Base-by-base conservation (phyloP, 2,797 vertebrate species). In the Chrysocyon brachyurus region DNA sequence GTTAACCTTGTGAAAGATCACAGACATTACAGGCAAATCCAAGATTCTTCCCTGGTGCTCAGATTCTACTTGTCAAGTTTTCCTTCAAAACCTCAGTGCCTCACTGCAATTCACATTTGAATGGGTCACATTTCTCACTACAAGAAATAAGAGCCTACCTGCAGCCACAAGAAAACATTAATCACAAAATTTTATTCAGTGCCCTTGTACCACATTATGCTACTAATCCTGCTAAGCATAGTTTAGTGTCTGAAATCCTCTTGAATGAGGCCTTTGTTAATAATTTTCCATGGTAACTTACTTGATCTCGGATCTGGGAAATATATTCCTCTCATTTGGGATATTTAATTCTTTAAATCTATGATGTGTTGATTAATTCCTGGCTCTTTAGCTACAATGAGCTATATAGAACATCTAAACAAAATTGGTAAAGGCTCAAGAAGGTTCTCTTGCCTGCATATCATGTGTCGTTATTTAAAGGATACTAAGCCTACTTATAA, bases 211-310 rank as follows among this genome's bases (percentile, higher is more conserved):
- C 66, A 56, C 36, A 86, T 77, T 91, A 61, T 49, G 7, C 40
- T 72, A 31, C 81, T 93, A 96, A 93, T 90, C 31, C 52, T 72
- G 33, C 54, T 90, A 87, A 81, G 49, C 31, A 54, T 85, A 93
- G 26, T 54, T 92, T 85, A 96, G 54, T 72, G 72, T 56, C 81
- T 97, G 66, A 90, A 96, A 97, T 97, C 40, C 81, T 95, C 63
- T 75, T 92, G 77, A 94, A 87, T 75, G 64, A 93, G 59, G 40
- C 22, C 31, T 97, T 92, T 91, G 77, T 83, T 94, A 93, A 93
- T 96, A 96, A 92, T 94, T 95, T 96, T 96, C 68, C 84, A 79
- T 94, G 96, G 86, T 94, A 96, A 97, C 86, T 94, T 94, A 96
- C 59, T 94, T 83, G 52, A 79, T 95, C 64, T 96, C 3, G 0